Conservation (phyloP, 2,113 vertebrate genomes). For the Sorex araneus region DNA sequence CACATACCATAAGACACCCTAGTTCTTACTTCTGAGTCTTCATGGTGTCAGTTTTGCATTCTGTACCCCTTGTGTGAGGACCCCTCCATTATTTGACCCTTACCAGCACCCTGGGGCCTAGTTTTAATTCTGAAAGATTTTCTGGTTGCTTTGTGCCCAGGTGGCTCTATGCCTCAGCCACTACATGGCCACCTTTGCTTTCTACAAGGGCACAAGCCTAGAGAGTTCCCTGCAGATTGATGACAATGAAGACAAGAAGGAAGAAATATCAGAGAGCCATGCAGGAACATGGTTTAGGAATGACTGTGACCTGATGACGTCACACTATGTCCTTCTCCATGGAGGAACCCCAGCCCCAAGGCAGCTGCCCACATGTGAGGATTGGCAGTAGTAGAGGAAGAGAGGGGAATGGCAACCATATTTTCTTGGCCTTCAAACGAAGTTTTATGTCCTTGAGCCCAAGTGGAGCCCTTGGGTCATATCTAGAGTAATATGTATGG, state of each 20-base stretch:
- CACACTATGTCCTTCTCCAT: not conserved
- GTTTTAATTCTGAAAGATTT: not conserved
- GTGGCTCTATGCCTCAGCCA: not conserved
- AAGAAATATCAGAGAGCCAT: not conserved
- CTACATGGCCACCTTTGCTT: not conserved
- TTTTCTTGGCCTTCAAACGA: not conserved
- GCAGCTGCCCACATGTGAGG: not conserved
- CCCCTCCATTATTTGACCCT: not conserved
- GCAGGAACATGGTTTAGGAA: not conserved
- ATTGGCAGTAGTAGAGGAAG: not conserved
- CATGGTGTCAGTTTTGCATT: not conserved
- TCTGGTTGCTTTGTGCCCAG: not conserved
- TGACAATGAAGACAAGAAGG: not conserved
- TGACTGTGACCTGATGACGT: not conserved
- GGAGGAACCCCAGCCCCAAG: too few species aligned
- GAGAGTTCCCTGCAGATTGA: not conserved
- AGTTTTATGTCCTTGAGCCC: not conserved
- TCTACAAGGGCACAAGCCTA: not conserved
- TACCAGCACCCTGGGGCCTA: not conserved
- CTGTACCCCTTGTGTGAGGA: not conserved
- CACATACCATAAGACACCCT: not conserved
- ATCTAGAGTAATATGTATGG: not conserved
- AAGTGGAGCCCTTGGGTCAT: not conserved
- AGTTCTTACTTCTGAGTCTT: not conserved
- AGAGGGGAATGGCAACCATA: not conserved